Base-by-base conservation (phyloP, 2,113 vertebrate genomes). In the Dolichallabes microphthalmus region DNA sequence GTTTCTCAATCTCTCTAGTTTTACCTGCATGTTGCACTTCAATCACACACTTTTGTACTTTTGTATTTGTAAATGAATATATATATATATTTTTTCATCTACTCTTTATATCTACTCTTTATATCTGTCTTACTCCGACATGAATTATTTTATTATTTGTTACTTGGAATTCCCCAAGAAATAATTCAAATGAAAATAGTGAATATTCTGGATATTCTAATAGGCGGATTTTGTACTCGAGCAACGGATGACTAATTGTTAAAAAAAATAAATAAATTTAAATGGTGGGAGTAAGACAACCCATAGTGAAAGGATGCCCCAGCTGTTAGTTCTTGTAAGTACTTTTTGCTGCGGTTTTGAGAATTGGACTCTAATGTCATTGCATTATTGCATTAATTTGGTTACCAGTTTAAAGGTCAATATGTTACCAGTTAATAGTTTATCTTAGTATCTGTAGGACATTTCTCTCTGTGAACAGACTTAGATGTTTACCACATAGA, bases 191-290 rank as follows among this genome's bases (percentile, higher is more conserved):
- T 68, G 32, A 12, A 14, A 68, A 66, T 7, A 68, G 4, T 32
- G 27, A 45, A 45, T 45, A 8, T 45, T 3, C 32, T 35, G 32
- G 2, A 8, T 45, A 7, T 45, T 45, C 85, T 90, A 93, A 93
- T 93, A 91, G 71, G 76, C 82, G 92, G 90, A 92, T 94, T 93
- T 93, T 91, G 71, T 87, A 87, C 85, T 87, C 79, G 88, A 92
- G 78, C 87, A 91, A 87, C 84, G 74, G 87, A 69, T 90, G 84
- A 86, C 83, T 94, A 93, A 94, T 93, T 93, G 89, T 85, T 89
- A 76, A 73, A 92, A 93, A 94, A n/a, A n/a, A n/a, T n/a, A n/a
- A n/a, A n/a, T n/a, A n/a, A n/a, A n/a, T n/a, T n/a, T 91, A 91
- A 93, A 87, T 79, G 76, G 52, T 58, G 79, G 57, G 77, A 83